Conservation (phyloP, 2,797 vertebrate species). For the Melanogrammus aeglefinus region DNA sequence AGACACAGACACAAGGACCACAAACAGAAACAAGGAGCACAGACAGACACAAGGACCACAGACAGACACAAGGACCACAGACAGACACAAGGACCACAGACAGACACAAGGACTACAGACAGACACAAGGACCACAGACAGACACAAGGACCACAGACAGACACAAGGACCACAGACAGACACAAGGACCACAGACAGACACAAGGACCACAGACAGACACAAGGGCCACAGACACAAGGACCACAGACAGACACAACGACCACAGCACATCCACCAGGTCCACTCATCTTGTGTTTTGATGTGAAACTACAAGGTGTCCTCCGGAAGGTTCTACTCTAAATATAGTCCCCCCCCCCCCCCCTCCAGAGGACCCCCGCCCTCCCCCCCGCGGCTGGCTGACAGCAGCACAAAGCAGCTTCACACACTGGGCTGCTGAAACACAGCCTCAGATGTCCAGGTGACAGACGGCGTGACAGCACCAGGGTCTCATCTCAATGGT, state of each 20-base stretch:
- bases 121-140: neutral
- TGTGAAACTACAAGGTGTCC: neutral
- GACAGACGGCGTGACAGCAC: neutral
- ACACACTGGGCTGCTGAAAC: neutral
- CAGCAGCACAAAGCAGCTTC: neutral
- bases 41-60: too few species aligned
- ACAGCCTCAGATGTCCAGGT: neutral
- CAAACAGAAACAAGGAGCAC: too few species aligned
- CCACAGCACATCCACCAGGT: too few species aligned
- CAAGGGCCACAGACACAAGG: too few species aligned
- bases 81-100: too few species aligned
- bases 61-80: too few species aligned
- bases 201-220: too few species aligned
- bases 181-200: neutral
- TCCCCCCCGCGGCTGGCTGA: neutral
- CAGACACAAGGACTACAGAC: too few species aligned
- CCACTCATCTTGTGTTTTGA: neutral
- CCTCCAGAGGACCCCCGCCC: too few species aligned
- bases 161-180: neutral
- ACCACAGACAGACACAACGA: neutral
- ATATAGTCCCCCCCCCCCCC: neutral
- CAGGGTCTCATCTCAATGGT: neutral
- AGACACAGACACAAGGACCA: too few species aligned
- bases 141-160: neutral
- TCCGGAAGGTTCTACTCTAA: neutral